Conservation (phyloP, 2,888 invertebrate genomes). For the Ptychoptera albimana region DNA sequence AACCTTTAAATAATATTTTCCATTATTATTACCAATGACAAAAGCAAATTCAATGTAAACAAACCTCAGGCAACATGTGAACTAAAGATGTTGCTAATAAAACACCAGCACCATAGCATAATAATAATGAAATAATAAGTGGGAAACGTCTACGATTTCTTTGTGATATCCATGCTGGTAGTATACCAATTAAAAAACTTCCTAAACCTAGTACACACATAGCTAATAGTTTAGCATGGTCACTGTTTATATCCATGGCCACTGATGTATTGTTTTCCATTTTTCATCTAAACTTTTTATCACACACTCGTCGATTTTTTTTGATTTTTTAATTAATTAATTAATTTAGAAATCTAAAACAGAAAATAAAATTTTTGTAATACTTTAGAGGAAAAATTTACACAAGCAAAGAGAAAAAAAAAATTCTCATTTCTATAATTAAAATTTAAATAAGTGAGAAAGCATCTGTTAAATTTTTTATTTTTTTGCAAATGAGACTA, state of each 20-base stretch:
- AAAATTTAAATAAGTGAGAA: no score
- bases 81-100: conserved; percentile 58
- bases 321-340: neutral
- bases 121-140: conserved; percentile 45
- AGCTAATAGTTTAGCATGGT: conserved; percentile 45
- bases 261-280: conserved; percentile 2
- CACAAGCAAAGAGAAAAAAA: no score
- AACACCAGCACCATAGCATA: conserved; percentile 71
- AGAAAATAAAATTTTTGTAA: no score
- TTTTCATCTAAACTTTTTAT: neutral
- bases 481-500: no score
- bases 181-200: conserved; percentile 51
- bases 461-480: no score
- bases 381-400: no score
- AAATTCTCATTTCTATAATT: no score
- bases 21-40: neutral
- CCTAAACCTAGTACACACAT: conserved; percentile 49
- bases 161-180: conserved; percentile 48
- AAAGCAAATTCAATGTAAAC: conserved; percentile 2
- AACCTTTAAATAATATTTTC: conserved; percentile 17
- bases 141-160: conserved; percentile 40
- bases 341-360: neutral
- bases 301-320: neutral
- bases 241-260: conserved; percentile 4
- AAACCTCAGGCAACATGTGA: conserved; percentile 68